A percentile compares a stretch with the other conserved stretches of the same genome.
These are phyloP conservation scores for Henricia sp. DNA, from an alignment of 53 echinoderm and acorn worm genomes.

Conservation along the genomic window DNA sequence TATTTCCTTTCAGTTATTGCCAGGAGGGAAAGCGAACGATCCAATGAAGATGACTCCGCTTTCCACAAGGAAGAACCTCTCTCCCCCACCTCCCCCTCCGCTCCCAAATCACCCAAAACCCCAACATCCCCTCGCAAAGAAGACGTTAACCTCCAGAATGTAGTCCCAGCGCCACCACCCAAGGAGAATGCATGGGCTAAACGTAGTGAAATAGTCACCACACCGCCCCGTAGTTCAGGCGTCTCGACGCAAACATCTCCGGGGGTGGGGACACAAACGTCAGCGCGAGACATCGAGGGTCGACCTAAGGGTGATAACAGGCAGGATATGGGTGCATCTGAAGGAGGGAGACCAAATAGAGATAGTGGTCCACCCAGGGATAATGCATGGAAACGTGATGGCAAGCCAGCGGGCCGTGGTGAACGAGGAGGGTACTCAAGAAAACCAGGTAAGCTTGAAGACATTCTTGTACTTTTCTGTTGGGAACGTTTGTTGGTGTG, in stretches of 20 bases:
- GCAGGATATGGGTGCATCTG: not conserved
- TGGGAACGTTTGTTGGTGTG: no score
- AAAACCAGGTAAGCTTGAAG: conserved; percentile 16
- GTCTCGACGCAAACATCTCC: conserved; percentile 4
- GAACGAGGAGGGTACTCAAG: conserved; percentile 15
- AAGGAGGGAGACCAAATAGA: conserved; percentile 12
- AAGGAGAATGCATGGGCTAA: conserved; percentile 98
- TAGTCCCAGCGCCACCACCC: conserved; percentile 94
- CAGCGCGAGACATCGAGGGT: conserved; percentile 30
- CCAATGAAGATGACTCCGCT: conserved; percentile 86
- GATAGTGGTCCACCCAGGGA: conserved; percentile 60
- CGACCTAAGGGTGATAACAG: conserved; percentile 7
- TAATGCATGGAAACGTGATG: conserved; percentile 62
- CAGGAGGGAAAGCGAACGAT: conserved; percentile 90
- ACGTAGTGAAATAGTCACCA: conserved; percentile 73
- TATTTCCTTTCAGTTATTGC: conserved; percentile 25
- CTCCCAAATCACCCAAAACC: conserved; percentile 73
- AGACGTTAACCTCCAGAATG: conserved; percentile 63
- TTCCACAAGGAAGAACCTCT: conserved; percentile 85
- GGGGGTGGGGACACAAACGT: no score
- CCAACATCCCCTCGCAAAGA: conserved; percentile 81
- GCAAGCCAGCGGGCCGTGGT: conserved; percentile 44
- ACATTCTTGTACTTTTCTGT: no score
- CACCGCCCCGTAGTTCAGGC: conserved; percentile 53
- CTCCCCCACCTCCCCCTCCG: conserved; percentile 71